Base-by-base conservation (phyloP, 1,140 invertebrate genomes). In the Coelopa frigida region DNA sequence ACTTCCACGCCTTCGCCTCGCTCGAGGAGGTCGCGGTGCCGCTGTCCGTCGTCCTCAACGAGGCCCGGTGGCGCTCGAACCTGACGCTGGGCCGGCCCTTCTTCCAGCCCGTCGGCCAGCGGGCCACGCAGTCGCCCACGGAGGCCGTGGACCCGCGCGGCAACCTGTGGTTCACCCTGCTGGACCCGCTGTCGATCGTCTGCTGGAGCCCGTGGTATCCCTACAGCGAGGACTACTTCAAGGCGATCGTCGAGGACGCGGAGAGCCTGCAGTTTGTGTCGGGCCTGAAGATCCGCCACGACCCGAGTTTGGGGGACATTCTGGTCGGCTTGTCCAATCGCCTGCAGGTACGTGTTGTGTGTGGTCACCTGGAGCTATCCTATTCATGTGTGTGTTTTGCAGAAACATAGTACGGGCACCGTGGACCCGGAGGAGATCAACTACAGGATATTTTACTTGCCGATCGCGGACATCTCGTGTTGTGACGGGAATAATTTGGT, bases 261-360 rank as follows among this genome's bases (percentile, higher is more conserved):
- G 55, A 73, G 3, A 78, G 72, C 0, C 43, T 79, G 29, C 77
- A 79, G 53, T 85, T 84, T 54, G 70, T 77, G 1, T 81, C 81
- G 45, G 82, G 82, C 11, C 46, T 83, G 6, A 85, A 85, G 71
- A 59, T 83, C 4, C 58, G 80, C 1, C 73, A 58, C 4, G 73
- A 77, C n/a, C 57, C 68, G 4, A 17, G 17, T 33, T 74, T 75
- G 6, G 62, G 71, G 17, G 51, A 58, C 35, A 53, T 49, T 8
- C 46, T 57, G 7, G 50, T 55, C 44, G 33, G 51, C 33, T 29
- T 58, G n/a, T 54, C 48, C 11, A 50, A 60, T 48, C 44, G 52
- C 14, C 48, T 55, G 15, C 48, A 84, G 31, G 31, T 33, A 14
- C 17, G 31, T 10, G 8, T n/a, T n/a, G n/a, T n/a, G n/a, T n/a